Evolutionary conservation across 2,797 vertebrate genomes (phyloP).

Genomic region (Gymnodraco acuticeps): DNA sequence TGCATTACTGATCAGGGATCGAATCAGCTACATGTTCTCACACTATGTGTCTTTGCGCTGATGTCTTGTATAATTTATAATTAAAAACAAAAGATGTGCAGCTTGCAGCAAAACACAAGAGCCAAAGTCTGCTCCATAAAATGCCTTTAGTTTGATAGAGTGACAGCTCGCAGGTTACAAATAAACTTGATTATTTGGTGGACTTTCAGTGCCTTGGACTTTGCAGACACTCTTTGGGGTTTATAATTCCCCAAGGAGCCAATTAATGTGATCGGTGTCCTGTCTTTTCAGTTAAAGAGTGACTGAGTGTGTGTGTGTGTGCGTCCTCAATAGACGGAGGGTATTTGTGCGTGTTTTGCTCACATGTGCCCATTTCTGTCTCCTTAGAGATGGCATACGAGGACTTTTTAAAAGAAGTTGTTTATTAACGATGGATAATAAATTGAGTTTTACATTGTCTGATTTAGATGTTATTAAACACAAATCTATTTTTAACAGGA

Average conservation of each 20-base stretch:
- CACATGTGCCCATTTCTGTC: slow-evolving; percentile 19
- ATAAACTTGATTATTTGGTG: slow-evolving; percentile 42
- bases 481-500: slow-evolving; percentile 2
- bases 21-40: slow-evolving; percentile 56
- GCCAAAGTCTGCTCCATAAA: slow-evolving; percentile 22
- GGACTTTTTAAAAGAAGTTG: slow-evolving; percentile 8
- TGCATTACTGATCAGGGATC: slow-evolving; percentile 55
- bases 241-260: slow-evolving; percentile 69
- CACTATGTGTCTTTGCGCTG: slow-evolving; percentile 30
- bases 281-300: slow-evolving; percentile 48
- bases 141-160: slow-evolving; percentile 40
- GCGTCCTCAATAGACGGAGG: neutral
- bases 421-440: slow-evolving; percentile 28
- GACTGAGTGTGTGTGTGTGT: slow-evolving; percentile 15
- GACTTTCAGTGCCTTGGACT: slow-evolving; percentile 54
- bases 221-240: slow-evolving; percentile 48
- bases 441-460: neutral
- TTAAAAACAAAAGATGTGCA: slow-evolving; percentile 38
- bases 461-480: slow-evolving; percentile 20
- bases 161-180: slow-evolving; percentile 39
- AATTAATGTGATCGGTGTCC: slow-evolving; percentile 77
- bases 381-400: slow-evolving; percentile 1
- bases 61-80: slow-evolving; percentile 55
- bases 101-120: slow-evolving; percentile 10
- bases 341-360: slow-evolving; percentile 4